Evolutionary conservation across 2,797 vertebrate species (phyloP), one percentile per base, ranked within the genome.

Genomic region (Dendrocincla fuliginosa): DNA sequence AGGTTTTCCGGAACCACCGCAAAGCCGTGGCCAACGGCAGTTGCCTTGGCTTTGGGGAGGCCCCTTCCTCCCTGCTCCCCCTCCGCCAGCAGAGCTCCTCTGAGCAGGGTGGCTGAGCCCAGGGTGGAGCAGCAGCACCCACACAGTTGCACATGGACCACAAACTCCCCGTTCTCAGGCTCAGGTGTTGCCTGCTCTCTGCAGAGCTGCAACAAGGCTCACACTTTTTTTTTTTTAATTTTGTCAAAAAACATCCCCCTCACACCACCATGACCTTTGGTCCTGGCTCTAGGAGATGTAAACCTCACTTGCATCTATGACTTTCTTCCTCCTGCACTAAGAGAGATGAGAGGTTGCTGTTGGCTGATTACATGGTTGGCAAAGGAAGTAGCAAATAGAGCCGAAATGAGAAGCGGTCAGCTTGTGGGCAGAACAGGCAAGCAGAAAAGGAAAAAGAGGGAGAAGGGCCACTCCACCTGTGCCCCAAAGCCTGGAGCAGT

Each of bases 91-190:
- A 27, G 39, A 53, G 81, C 12, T 80, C 9, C 52, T 59, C 46
- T 0, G 15, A 74, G 61, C 67, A 2, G 49, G 15, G 41, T 0
- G 2, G 53, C 27, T 25, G 33, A 23, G 53, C 44, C 24, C 9
- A 20, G 57, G 2, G 1, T 78, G 18, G 61, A n/a, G 20, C 70
- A 47, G 63, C 90, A 49, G 79, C 30, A 6, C 30, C 56, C 8
- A 8, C 15, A 5, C 27, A 39, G 63, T 55, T 35, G 74, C 90
- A 59, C 13, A 0, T 74, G 78, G 63, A 96, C 93, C 85, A 17
- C 93, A 93, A 63, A 41, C 61, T 65, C 61, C 46, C 22, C 3
- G 61, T 87, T 96, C 70, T 49, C 92, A 91, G 77, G 73, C 86
- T 67, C 0, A 23, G 60, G 42, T 56, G 56, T 16, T 74, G 74